Evolutionary conservation across 2,113 vertebrate genomes (phyloP).

Genomic region (Scortum barcoo): DNA sequence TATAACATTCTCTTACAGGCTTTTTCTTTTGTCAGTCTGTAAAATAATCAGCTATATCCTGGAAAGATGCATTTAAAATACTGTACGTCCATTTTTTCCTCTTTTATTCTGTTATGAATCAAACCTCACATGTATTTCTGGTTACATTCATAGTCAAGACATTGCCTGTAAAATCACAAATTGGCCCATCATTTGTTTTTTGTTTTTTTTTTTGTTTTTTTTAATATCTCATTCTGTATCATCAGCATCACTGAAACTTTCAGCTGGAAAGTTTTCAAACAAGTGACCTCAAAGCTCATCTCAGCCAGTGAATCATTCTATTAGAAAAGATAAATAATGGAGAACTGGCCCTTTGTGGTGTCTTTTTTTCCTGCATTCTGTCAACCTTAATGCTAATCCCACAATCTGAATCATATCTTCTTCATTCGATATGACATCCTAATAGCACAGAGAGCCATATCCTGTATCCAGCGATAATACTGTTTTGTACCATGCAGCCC

Average conservation of each 20-base stretch:
- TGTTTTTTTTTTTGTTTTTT: slow-evolving; percentile 4
- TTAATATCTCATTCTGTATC: slow-evolving; percentile 11
- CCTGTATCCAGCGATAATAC: slow-evolving; percentile 29
- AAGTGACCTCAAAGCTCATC: slow-evolving; percentile 37
- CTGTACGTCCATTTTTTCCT: not conserved
- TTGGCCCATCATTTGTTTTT: not conserved
- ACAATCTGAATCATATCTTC: slow-evolving; percentile 30
- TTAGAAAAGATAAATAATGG: slow-evolving; percentile 36
- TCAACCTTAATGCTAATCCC: slow-evolving; percentile 30
- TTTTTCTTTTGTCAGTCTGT: not conserved
- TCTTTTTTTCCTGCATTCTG: slow-evolving; percentile 26
- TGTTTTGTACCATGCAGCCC: slow-evolving; percentile 28
- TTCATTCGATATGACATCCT: slow-evolving; percentile 38
- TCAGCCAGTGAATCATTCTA: slow-evolving; percentile 12
- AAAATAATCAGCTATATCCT: not conserved
- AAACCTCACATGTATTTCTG: not conserved
- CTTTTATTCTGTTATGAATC: not conserved
- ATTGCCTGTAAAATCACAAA: not conserved
- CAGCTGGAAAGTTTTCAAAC: slow-evolving; percentile 35
- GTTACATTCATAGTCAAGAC: not conserved
- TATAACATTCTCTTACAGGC: no score
- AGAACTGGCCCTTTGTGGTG: slow-evolving; percentile 7
- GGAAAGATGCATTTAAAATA: not conserved
- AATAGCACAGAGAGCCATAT: slow-evolving; percentile 38
- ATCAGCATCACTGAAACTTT: slow-evolving; percentile 3